Conservation (phyloP, 2,888 invertebrate species). For the Cheilosia grossa region DNA sequence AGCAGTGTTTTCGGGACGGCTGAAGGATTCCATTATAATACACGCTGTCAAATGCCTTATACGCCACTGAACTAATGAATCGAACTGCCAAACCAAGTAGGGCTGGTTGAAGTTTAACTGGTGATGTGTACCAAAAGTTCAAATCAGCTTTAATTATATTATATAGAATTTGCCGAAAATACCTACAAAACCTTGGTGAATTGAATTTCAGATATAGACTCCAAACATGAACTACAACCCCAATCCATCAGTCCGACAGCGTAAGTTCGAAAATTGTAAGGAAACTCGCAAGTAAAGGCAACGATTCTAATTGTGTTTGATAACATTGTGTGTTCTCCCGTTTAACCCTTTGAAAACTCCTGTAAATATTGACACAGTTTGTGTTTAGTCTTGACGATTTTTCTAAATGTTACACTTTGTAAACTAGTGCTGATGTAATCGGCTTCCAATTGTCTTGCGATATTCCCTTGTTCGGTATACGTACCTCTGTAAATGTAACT, state of each 20-base stretch:
- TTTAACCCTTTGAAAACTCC: not conserved
- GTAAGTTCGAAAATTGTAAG: slow-evolving; percentile 83
- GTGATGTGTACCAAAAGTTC: slow-evolving; percentile 75
- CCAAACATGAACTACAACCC: slow-evolving; percentile 82
- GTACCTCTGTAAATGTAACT: slow-evolving; percentile 5
- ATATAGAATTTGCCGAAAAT: slow-evolving; percentile 14
- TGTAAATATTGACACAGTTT: not conserved
- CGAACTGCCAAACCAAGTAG: slow-evolving; percentile 20
- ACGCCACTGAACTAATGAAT: slow-evolving; percentile 30
- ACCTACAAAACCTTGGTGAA: slow-evolving; percentile 28
- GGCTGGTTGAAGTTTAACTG: slow-evolving; percentile 71
- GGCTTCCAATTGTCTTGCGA: slow-evolving; percentile 78
- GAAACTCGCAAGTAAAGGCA: slow-evolving; percentile 79
- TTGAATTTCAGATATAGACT: slow-evolving; percentile 36
- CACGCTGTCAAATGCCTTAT: slow-evolving; percentile 13
- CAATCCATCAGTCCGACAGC: slow-evolving; percentile 81
- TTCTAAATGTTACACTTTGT: not conserved
- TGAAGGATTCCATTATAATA: not conserved
- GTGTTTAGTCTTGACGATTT: not conserved
- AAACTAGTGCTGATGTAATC: slow-evolving; percentile 28
- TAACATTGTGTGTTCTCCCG: not conserved
- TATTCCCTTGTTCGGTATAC: slow-evolving; percentile 73
- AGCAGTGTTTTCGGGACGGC: too few species aligned
- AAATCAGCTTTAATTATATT: slow-evolving; percentile 47
- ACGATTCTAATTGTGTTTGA: slow-evolving; percentile 25